Conservation (phyloP, 1,140 invertebrate species). For the Platorchestia sp. region DNA sequence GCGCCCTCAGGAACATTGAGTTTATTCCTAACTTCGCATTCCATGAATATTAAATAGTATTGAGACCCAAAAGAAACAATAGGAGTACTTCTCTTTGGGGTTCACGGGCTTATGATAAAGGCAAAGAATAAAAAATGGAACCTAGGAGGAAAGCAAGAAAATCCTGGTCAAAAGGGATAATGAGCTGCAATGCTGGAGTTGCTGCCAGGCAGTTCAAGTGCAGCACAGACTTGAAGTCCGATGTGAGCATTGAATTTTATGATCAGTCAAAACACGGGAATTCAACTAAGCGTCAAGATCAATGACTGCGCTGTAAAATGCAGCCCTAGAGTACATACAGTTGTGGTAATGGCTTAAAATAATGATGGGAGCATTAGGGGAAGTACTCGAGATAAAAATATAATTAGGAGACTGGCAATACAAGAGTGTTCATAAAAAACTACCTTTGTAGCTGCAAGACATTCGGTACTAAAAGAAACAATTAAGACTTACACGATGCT, state of each 20-base stretch:
- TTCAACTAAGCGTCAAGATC: neutral
- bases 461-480: too few species aligned
- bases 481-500: too few species aligned
- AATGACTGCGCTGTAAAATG: neutral
- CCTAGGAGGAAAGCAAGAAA: neutral
- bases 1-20: neutral
- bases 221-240: neutral
- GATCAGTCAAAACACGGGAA: neutral
- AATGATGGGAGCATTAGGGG: neutral
- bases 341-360: neutral
- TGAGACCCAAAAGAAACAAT: neutral
- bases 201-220: neutral
- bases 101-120: too few species aligned
- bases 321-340: neutral
- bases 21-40: neutral
- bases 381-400: neutral
- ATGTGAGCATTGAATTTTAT: neutral
- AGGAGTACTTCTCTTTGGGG: too few species aligned
- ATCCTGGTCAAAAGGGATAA: neutral
- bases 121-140: neutral
- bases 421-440: neutral
- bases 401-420: neutral
- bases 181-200: neutral
- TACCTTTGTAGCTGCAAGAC: neutral
- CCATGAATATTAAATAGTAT: neutral